phyloP scores from a whole-genome alignment of 2,888 invertebrate genomes.

The Lepidocyrtinus sp. region DNA sequence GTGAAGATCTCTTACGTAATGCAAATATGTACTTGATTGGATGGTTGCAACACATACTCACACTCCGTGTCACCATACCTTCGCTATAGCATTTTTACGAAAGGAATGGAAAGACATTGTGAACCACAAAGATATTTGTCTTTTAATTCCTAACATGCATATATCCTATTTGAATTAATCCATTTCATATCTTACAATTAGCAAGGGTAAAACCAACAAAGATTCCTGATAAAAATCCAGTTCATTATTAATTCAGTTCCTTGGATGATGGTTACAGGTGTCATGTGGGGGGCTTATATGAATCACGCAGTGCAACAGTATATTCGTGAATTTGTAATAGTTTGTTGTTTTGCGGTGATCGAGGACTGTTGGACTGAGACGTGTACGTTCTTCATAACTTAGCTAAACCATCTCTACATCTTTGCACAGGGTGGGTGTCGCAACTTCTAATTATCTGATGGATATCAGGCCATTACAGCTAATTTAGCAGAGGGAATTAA shows the following conservation, averaged over 20 bases:
- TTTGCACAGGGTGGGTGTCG: no score
- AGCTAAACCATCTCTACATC: no score
- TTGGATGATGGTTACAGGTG: background rate
- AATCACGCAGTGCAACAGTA: no score
- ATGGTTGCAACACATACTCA: background rate
- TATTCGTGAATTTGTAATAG: no score
- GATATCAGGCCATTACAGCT: background rate
- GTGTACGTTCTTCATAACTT: no score
- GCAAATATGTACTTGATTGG: background rate
- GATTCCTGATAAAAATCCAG: conserved; percentile 5
- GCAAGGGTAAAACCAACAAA: background rate
- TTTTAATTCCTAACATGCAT: background rate
- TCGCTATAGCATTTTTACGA: no score
- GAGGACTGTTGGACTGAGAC: no score
- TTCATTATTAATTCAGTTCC: background rate
- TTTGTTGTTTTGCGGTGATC: no score
- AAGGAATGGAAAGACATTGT: no score
- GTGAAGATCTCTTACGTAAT: conserved; percentile 43
- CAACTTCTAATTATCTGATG: background rate
- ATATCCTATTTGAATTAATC: conserved; percentile 4
- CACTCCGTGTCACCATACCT: no score
- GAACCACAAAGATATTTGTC: conserved; percentile 1
- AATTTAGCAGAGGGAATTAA: background rate
- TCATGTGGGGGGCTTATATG: background rate
- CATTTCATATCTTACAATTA: background rate